These are phyloP conservation scores for Cerastis leucographa DNA, from an alignment of 2,888 invertebrate species.

Conservation along the genomic window DNA sequence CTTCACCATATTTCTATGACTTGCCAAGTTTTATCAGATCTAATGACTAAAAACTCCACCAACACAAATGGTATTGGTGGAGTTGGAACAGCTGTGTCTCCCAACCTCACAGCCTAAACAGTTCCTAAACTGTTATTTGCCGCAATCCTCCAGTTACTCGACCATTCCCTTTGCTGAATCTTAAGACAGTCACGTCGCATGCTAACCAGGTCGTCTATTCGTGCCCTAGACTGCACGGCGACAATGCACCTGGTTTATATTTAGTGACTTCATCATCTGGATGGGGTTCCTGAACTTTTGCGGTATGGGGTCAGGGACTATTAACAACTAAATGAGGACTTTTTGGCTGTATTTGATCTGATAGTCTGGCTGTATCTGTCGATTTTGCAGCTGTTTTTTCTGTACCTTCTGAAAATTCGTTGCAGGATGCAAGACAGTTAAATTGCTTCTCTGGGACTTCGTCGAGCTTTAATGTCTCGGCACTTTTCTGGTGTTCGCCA, in stretches of 20 bases:
- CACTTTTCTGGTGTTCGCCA: too few species aligned
- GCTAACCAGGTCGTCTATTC: slow-evolving; percentile 28
- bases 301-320: background rate
- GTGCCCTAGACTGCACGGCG: slow-evolving; percentile 50
- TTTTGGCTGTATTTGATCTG: background rate
- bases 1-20: background rate
- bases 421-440: too few species aligned
- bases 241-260: slow-evolving; percentile 41
- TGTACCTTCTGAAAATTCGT: background rate
- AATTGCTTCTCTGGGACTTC: too few species aligned
- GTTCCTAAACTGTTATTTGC: slow-evolving; percentile 22
- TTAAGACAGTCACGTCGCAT: slow-evolving; percentile 46
- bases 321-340: background rate
- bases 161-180: slow-evolving; percentile 27
- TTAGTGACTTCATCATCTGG: slow-evolving; percentile 27
- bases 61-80: background rate
- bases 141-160: background rate
- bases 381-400: background rate
- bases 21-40: background rate
- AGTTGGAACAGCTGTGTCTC: too few species aligned
- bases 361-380: background rate
- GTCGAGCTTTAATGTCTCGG: too few species aligned
- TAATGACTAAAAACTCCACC: background rate
- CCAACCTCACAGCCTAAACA: background rate
- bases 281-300: slow-evolving; percentile 1